These are phyloP conservation scores for Diarsia brunnea DNA, from an alignment of 2,888 invertebrate species.

Conservation along the genomic window DNA sequence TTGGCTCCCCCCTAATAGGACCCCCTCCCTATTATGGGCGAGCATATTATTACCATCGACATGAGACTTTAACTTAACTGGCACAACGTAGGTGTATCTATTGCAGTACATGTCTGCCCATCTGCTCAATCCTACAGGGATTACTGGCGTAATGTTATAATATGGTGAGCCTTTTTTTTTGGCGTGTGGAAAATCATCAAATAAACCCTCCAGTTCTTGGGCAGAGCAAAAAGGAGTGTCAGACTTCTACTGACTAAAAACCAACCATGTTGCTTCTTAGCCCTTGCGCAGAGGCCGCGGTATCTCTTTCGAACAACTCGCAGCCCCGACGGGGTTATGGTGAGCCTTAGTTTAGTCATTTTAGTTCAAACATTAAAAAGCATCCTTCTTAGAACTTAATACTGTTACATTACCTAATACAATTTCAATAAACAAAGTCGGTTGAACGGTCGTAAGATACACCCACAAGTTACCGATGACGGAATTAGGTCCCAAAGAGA, in stretches of 20 bases:
- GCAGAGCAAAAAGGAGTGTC: too few species aligned
- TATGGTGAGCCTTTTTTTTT: neutral
- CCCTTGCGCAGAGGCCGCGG: too few species aligned
- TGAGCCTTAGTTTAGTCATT: neutral
- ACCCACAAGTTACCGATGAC: conserved; percentile 30
- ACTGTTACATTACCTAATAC: neutral
- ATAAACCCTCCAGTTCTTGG: too few species aligned
- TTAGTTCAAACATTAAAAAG: neutral
- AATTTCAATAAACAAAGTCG: conserved; percentile 6
- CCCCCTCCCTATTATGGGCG: too few species aligned
- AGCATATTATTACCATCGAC: too few species aligned
- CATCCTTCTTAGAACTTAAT: neutral
- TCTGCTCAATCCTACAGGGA: neutral
- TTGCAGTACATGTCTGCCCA: too few species aligned
- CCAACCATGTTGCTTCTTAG: too few species aligned
- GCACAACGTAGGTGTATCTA: neutral
- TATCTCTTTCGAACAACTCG: too few species aligned
- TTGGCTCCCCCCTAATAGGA: too few species aligned
- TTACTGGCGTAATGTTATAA: neutral
- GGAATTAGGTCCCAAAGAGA: conserved; percentile 27
- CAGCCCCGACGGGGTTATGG: too few species aligned
- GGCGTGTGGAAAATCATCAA: too few species aligned
- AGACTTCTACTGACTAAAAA: too few species aligned
- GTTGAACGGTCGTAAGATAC: conserved; percentile 13
- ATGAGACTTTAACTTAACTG: neutral